A percentile compares a stretch with the other conserved stretches of the same genome.
phyloP scores from a whole-genome alignment of 2,113 vertebrate genomes.

The Anseranas semipalmata region DNA sequence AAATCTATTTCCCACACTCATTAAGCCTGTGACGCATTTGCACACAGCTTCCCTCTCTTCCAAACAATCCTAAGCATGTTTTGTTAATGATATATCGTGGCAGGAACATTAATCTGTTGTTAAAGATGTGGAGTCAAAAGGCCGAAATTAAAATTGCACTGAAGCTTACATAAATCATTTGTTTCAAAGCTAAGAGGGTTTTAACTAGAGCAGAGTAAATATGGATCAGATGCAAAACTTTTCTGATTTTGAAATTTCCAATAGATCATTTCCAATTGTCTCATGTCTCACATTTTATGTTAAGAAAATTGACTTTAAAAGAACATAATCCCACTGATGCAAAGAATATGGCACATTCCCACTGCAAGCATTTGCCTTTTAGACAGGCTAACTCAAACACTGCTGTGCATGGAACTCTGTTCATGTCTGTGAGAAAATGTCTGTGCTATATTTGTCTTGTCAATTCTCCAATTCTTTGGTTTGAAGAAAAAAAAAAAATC shows the following conservation, averaged over 20 bases:
- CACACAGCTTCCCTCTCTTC: background rate
- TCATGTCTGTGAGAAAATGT: background rate
- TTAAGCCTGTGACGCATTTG: background rate
- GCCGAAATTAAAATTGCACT: background rate
- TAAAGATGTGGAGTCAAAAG: constrained; percentile 5
- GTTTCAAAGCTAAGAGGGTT: background rate
- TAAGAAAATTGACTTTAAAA: background rate
- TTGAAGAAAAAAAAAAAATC: background rate
- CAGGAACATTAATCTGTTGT: constrained; percentile 28
- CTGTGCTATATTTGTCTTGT: background rate
- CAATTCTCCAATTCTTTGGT: background rate
- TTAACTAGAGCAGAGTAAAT: background rate
- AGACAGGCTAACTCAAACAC: background rate
- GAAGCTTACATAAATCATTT: background rate
- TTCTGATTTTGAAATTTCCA: background rate
- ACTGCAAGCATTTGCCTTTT: background rate
- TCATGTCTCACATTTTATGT: background rate
- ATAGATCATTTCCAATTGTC: background rate
- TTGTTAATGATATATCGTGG: constrained; percentile 4
- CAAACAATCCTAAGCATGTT: background rate
- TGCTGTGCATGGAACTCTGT: background rate
- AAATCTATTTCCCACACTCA: background rate
- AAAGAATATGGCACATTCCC: background rate
- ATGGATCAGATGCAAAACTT: background rate
- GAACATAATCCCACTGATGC: background rate